Evolutionary conservation across 2,113 vertebrate genomes (phyloP).

Genomic region (Oncorhynchus clarkii): DNA sequence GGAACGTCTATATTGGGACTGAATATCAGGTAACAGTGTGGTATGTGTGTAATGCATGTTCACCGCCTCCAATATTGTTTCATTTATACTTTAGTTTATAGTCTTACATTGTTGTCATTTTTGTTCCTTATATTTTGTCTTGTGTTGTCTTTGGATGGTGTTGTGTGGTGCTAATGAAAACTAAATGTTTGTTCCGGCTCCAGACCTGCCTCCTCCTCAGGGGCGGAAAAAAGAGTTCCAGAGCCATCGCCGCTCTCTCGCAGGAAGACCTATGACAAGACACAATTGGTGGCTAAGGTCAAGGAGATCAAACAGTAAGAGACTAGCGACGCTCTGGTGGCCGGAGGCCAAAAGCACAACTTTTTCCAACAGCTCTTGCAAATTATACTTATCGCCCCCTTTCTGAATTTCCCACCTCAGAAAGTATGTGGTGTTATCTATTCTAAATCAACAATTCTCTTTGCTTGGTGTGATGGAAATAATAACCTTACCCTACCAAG

Average conservation of each 20-base stretch:
- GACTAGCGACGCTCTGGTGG: conserved; percentile 40
- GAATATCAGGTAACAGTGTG: conserved; percentile 54
- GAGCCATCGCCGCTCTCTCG: conserved; percentile 88
- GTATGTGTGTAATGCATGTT: conserved; percentile 40
- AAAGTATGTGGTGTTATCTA: conserved; percentile 55
- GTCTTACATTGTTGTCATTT: conserved; percentile 10
- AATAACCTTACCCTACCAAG: conserved; percentile 30
- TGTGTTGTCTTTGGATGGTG: conserved; percentile 12
- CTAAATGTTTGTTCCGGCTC: conserved; percentile 70
- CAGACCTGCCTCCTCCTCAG: conserved; percentile 66
- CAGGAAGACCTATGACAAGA: conserved; percentile 91
- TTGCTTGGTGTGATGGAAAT: conserved; percentile 36
- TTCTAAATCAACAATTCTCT: conserved; percentile 17
- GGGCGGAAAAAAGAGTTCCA: conserved; percentile 81
- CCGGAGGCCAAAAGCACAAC: conserved; percentile 30
- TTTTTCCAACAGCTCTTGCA: neutral
- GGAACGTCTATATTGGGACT: conserved; percentile 37
- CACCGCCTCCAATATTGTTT: conserved; percentile 37
- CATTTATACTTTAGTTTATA: conserved; percentile 34
- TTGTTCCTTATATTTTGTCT: neutral
- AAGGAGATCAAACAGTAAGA: conserved; percentile 96
- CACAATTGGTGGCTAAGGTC: conserved; percentile 74
- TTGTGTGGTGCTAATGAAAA: conserved; percentile 38
- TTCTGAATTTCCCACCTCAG: conserved; percentile 33
- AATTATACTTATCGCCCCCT: neutral